Percentiles rank a stretch among this genome's conserved stretches.
Evolutionary conservation across 2,888 invertebrate genomes (phyloP).

Genomic region (Stenodera caucasica): DNA sequence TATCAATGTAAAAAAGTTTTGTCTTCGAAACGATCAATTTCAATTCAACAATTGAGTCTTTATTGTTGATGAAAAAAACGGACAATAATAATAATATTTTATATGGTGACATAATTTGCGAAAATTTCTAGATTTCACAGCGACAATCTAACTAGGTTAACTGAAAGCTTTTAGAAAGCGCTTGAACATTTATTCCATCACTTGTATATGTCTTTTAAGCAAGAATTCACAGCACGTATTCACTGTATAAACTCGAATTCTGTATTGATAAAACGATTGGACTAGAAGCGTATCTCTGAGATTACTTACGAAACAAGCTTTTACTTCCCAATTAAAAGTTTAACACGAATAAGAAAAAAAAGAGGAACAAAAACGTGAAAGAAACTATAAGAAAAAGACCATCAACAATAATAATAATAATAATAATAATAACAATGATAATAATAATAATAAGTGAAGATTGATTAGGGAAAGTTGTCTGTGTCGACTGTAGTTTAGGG

Average conservation of each 20-base stretch:
- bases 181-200: slow-evolving; percentile 31
- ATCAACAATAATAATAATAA: neutral
- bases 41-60: neutral
- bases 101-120: slow-evolving; percentile 27
- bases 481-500: neutral
- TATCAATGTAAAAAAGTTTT: neutral
- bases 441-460: neutral
- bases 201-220: slow-evolving; percentile 1
- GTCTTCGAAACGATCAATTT: neutral
- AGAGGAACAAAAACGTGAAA: neutral
- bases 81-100: no score
- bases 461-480: neutral
- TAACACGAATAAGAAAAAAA: slow-evolving; percentile 22
- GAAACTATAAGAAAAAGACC: neutral
- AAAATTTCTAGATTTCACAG: slow-evolving; percentile 33
- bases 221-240: slow-evolving; percentile 39
- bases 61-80: no score
- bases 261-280: slow-evolving; percentile 37
- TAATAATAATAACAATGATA: no score
- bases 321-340: slow-evolving; percentile 27
- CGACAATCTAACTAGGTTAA: slow-evolving; percentile 39
- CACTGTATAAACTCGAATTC: slow-evolving; percentile 38
- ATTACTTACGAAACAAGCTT: slow-evolving; percentile 32
- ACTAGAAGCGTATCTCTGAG: slow-evolving; percentile 33
- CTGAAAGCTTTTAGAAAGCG: slow-evolving; percentile 39